These are phyloP conservation scores for Halocaridina rubra DNA, from an alignment of 2,888 invertebrate genomes.

Conservation along the genomic window DNA sequence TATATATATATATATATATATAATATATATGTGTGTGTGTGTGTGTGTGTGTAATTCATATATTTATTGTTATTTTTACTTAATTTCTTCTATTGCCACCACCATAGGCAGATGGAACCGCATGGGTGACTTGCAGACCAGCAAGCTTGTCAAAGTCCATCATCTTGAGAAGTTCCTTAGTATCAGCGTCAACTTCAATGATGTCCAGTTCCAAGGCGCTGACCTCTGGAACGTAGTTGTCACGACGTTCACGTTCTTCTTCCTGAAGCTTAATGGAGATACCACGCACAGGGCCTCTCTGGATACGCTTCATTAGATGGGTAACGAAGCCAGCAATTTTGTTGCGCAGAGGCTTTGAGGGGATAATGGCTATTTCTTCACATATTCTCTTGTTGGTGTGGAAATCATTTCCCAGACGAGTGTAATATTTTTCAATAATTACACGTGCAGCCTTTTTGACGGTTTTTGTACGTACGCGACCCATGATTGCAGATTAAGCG, in stretches of 20 bases:
- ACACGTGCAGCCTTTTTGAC: conserved; percentile 99
- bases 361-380: conserved; percentile 99
- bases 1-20: too few species aligned
- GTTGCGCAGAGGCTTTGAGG: conserved; percentile 96
- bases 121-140: conserved; percentile 89
- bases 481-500: too few species aligned
- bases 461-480: conserved; percentile 99
- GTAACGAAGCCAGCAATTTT: conserved; percentile 99
- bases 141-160: conserved; percentile 93
- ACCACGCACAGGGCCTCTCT: conserved; percentile 97
- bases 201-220: conserved; percentile 96
- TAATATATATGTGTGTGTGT: too few species aligned
- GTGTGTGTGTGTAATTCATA: too few species aligned
- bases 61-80: too few species aligned
- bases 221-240: conserved; percentile 98
- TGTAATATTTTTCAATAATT: conserved; percentile 99
- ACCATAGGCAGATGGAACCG: conserved; percentile 74
- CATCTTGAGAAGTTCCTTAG: conserved; percentile 99
- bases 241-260: conserved; percentile 98
- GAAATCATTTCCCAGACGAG: conserved; percentile 95
- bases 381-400: conserved; percentile 99
- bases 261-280: conserved; percentile 99
- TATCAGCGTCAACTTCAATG: conserved; percentile 97
- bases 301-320: conserved; percentile 98
- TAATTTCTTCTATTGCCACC: conserved; percentile 66